Evolutionary conservation across 2,113 vertebrate species (phyloP).

Genomic region (Rostratula benghalensis): DNA sequence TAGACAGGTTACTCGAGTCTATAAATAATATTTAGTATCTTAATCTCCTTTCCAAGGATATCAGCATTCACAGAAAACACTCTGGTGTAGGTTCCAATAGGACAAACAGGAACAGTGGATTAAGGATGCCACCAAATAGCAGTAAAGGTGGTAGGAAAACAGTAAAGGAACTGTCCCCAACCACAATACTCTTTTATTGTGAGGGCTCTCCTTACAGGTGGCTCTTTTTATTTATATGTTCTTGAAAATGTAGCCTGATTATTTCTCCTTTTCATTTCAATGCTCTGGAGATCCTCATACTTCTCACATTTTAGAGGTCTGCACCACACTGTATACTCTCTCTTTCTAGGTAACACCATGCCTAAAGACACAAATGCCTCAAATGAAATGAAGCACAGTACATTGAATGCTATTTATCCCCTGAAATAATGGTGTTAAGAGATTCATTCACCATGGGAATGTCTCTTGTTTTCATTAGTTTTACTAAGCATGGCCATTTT

Average conservation of each 20-base stretch:
- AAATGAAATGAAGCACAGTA: background rate
- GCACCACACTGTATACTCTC: background rate
- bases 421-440: background rate
- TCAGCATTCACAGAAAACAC: background rate
- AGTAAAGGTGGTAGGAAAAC: background rate
- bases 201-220: background rate
- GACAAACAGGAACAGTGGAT: background rate
- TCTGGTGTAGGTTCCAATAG: background rate
- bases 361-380: background rate
- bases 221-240: background rate
- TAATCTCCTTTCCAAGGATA: background rate
- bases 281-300: background rate
- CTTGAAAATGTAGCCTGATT: background rate
- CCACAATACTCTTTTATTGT: background rate
- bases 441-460: conserved; percentile 21
- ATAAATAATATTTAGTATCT: background rate
- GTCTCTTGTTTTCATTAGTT: background rate
- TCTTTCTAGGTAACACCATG: background rate
- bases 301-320: background rate
- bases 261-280: background rate
- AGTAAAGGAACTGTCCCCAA: background rate
- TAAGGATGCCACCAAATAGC: background rate
- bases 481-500: background rate
- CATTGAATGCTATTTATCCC: background rate
- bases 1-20: background rate